These are phyloP conservation scores for Leptestheria dahalacensis DNA, from an alignment of 1,140 invertebrate species.

Conservation along the genomic window DNA sequence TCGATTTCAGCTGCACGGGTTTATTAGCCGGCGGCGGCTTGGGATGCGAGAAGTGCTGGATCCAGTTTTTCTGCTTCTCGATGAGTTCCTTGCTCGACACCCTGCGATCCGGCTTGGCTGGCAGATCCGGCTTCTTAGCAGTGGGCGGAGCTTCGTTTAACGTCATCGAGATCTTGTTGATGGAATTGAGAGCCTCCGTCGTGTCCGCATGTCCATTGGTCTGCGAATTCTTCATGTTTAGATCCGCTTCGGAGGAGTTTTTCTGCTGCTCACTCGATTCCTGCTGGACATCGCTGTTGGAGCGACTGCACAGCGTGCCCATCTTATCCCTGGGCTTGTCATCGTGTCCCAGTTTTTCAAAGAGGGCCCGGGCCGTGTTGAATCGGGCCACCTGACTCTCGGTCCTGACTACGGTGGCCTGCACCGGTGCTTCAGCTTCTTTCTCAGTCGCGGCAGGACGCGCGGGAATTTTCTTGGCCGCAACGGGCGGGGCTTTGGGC, in stretches of 20 bases:
- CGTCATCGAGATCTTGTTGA: background rate
- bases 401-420: constrained; percentile 56
- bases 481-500: constrained; percentile 7
- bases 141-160: background rate
- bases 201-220: background rate
- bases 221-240: background rate
- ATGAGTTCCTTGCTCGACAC: constrained; percentile 70
- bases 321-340: constrained; percentile 26
- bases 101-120: constrained; percentile 53
- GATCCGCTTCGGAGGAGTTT: background rate
- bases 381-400: constrained; percentile 79
- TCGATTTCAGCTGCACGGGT: background rate
- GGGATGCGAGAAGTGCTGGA: constrained; percentile 49
- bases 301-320: background rate
- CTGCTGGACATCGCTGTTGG: background rate
- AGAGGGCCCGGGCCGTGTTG: constrained; percentile 78
- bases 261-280: background rate
- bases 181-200: background rate
- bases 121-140: constrained; percentile 26
- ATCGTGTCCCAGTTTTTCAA: constrained; percentile 76
- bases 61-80: constrained; percentile 80
- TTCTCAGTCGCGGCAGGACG: constrained; percentile 23
- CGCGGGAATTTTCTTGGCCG: constrained; percentile 12
- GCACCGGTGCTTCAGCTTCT: constrained; percentile 31
- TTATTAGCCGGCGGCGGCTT: constrained; percentile 11